Conservation (phyloP, 37 sponge, comb jelly and placozoan genomes). For the Axinella damicornis region DNA sequence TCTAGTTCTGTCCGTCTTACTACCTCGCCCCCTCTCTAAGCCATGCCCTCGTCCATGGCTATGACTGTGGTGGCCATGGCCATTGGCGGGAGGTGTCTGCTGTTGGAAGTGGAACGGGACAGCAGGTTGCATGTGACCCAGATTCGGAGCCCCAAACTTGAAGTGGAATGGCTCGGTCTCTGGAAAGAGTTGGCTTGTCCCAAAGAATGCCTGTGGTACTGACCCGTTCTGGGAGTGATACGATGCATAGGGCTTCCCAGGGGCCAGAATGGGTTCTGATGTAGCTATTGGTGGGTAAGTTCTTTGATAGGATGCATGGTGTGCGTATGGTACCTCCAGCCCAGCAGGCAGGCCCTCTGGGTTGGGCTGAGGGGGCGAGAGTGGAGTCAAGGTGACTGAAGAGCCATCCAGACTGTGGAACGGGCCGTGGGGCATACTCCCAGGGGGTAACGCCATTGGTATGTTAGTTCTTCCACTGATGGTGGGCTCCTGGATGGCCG, state of each 20-base stretch:
- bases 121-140: background rate
- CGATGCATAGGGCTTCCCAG: background rate
- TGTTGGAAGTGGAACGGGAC: conserved; percentile 38
- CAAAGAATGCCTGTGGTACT: conserved; percentile 40
- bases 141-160: conserved; percentile 25
- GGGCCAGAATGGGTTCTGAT: background rate
- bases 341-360: conserved; percentile 11
- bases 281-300: background rate
- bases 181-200: conserved; percentile 53
- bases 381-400: conserved; percentile 58
- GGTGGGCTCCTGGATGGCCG: background rate
- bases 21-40: background rate
- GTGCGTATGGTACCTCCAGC: conserved; percentile 41
- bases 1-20: background rate
- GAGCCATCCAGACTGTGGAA: conserved; percentile 34
- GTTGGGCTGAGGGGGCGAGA: conserved; percentile 40
- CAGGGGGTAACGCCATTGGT: conserved; percentile 50
- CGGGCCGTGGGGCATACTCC: conserved; percentile 7
- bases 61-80: background rate
- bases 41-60: background rate
- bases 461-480: conserved; percentile 34
- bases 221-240: conserved; percentile 41
- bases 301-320: background rate
- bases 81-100: background rate
- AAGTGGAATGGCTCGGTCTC: conserved; percentile 52